phyloP scores from a whole-genome alignment of 2,797 vertebrate species.

The Poeciliopsis gracilis region DNA sequence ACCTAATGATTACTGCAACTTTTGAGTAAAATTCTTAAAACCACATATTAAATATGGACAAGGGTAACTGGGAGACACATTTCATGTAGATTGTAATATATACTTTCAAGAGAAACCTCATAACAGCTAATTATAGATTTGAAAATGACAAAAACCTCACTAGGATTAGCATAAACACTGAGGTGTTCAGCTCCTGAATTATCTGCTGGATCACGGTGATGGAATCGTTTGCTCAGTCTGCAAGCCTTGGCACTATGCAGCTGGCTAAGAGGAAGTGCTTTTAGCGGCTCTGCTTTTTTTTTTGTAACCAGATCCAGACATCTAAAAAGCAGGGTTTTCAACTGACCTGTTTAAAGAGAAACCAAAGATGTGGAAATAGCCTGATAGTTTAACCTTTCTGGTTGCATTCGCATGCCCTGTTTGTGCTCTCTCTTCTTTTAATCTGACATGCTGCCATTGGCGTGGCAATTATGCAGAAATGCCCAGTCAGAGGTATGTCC shows the following conservation, averaged over 20 bases:
- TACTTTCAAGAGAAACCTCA: background rate
- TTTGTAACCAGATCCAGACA: slow-evolving; percentile 76
- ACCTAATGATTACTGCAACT: background rate
- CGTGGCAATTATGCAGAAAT: slow-evolving; percentile 70
- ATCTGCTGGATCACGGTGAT: slow-evolving; percentile 58
- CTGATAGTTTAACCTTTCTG: slow-evolving; percentile 74
- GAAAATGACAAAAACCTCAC: background rate
- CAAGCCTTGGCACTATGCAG: slow-evolving; percentile 62
- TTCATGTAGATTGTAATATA: background rate
- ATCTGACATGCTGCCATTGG: slow-evolving; percentile 63
- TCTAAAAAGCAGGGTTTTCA: slow-evolving; percentile 76
- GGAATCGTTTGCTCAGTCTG: slow-evolving; percentile 60
- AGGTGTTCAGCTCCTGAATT: slow-evolving; percentile 31
- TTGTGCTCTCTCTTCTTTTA: slow-evolving; percentile 70
- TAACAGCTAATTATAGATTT: background rate
- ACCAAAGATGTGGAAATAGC: slow-evolving; percentile 78
- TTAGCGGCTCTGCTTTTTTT: slow-evolving; percentile 63
- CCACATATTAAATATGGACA: background rate
- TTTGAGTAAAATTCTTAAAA: background rate
- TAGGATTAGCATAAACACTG: background rate
- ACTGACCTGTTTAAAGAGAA: slow-evolving; percentile 80
- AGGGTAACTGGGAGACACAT: background rate
- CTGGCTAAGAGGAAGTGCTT: slow-evolving; percentile 54
- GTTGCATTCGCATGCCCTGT: slow-evolving; percentile 75
- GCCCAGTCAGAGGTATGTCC: slow-evolving; percentile 51